Conservation (phyloP, 2,797 vertebrate genomes). For the Cephalopachus bancanus region DNA sequence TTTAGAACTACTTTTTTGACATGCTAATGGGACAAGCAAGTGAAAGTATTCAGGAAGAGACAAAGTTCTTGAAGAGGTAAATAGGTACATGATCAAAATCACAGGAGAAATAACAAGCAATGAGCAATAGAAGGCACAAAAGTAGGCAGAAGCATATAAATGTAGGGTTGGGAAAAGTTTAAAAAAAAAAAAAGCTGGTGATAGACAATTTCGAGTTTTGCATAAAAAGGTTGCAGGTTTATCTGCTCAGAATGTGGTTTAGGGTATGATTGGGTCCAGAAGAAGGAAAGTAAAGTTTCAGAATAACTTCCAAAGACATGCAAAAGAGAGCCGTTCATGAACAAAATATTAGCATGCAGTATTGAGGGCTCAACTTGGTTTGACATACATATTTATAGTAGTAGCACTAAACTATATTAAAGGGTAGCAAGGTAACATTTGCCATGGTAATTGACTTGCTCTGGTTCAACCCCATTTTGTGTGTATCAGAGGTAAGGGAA, state of each 20-base stretch:
- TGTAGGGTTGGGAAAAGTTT: background rate
- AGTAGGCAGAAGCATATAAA: background rate
- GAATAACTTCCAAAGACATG: slow-evolving; percentile 41
- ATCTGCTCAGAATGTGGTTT: background rate
- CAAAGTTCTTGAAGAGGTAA: background rate
- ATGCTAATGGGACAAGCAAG: background rate
- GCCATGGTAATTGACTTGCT: background rate
- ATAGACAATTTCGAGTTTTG: background rate
- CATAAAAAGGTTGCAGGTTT: background rate
- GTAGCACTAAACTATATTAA: background rate
- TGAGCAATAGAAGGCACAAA: background rate
- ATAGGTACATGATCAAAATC: background rate
- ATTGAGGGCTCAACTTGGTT: background rate
- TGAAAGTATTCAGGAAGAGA: background rate
- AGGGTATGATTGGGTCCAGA: background rate
- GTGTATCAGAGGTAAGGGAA: background rate
- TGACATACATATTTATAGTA: background rate
- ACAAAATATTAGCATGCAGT: background rate
- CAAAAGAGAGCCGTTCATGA: background rate
- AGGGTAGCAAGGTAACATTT: background rate
- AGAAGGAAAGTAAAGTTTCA: slow-evolving; percentile 1
- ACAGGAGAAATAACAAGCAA: background rate
- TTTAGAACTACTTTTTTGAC: slow-evolving; percentile 24
- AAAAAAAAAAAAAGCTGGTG: background rate
- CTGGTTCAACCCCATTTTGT: background rate